Evolutionary conservation across 2,797 vertebrate genomes (phyloP), one percentile per base, ranked within the genome.

Genomic region (Aratinga solstitialis): DNA sequence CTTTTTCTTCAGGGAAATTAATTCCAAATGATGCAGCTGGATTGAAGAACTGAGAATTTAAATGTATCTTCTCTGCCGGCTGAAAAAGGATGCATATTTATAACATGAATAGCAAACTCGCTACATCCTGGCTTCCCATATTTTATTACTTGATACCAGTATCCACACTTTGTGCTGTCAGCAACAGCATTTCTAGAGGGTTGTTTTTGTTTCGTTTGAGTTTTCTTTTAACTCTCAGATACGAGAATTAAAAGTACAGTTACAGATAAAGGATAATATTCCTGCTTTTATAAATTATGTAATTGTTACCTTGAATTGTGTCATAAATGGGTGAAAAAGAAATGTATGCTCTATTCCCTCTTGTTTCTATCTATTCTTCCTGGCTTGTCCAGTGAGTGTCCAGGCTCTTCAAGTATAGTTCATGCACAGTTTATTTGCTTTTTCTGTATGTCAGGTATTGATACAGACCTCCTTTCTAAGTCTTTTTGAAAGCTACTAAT

Each of bases 1-100:
- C 19, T 94, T 94, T 95, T 94, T 88, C 90, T 94, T 92, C 6
- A 1, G 89, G 81, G 88, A 96, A 96, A 95, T 93, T 96, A 97
- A 96, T 95, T 96, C 63, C 68, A 90, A 95, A 89, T 89, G 67
- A 92, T 87, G 86, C 53, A 93, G 65, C 71, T 83, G 86, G 83
- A 84, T 79, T 94, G 93, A 89, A 94, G 74, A 93, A 89, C 53
- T 87, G 56, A 87, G 71, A 92, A 96, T 90, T 93, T 90, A 93
- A 85, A 94, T 95, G 89, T 80, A 34, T 95, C 71, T 94, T 73
- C 54, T 90, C 56, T 94, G 42, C 51, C 5, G 42, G 36, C 24
- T 89, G 71, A 90, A 94, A 65, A 17, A 88, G 29, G 56, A 90
- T 89, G 56, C 94, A 94, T 95, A 94, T 96, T 94, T 94, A 61